Evolutionary conservation across 2,113 vertebrate genomes (phyloP).

Genomic region (Willisornis vidua): DNA sequence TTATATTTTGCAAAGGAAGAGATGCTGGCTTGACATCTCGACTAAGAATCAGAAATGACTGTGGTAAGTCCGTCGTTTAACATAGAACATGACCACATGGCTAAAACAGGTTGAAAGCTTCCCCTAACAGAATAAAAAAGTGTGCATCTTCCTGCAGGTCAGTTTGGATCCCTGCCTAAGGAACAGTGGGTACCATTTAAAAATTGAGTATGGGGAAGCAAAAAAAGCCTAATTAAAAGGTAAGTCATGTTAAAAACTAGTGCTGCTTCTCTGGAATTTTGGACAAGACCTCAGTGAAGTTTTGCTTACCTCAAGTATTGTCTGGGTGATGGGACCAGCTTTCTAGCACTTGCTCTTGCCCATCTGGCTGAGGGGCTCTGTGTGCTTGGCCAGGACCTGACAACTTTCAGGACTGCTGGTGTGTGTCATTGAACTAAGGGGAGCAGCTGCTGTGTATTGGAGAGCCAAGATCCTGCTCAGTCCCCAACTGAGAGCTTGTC

Average conservation of each 20-base stretch:
- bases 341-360: background rate
- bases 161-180: background rate
- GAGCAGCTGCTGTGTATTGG: conserved; percentile 37
- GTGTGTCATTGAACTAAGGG: conserved; percentile 47
- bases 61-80: background rate
- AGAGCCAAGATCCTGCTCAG: conserved; percentile 29
- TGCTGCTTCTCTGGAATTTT: background rate
- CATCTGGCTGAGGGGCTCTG: background rate
- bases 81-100: background rate
- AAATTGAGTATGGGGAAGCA: background rate
- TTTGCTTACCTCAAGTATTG: background rate
- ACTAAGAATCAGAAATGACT: background rate
- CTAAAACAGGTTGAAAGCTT: background rate
- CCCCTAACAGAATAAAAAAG: background rate
- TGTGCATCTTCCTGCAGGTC: background rate
- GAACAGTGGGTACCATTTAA: background rate
- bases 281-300: background rate
- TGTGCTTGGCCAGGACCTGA: background rate
- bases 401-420: background rate
- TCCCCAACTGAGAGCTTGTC: conserved; percentile 7
- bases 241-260: background rate
- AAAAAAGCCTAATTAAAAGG: background rate
- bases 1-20: background rate
- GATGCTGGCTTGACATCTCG: background rate
- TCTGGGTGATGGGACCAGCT: background rate